Evolutionary conservation across 1,140 invertebrate genomes (phyloP).

Genomic region (Aphelinus certus): DNA sequence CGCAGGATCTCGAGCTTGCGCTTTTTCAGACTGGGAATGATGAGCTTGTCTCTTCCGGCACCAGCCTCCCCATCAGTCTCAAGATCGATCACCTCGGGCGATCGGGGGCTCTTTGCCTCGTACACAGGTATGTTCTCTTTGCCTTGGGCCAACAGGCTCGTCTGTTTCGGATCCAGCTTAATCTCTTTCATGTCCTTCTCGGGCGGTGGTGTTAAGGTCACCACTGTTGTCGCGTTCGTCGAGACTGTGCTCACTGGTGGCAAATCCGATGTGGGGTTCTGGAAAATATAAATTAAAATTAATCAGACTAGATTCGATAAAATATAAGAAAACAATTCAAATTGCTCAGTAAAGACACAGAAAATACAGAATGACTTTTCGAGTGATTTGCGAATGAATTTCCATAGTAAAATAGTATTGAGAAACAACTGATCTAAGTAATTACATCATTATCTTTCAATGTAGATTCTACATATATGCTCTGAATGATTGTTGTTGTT

Average conservation of each 20-base stretch:
- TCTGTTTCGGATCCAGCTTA: slow-evolving; percentile 59
- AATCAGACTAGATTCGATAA: too few relatives aligned
- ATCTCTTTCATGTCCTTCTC: slow-evolving; percentile 63
- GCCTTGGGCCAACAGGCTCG: slow-evolving; percentile 62
- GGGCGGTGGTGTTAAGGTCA: slow-evolving; percentile 59
- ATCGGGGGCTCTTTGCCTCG: slow-evolving; percentile 64
- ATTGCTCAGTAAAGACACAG: too few relatives aligned
- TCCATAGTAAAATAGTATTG: too few relatives aligned
- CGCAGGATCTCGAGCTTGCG: slow-evolving; percentile 78
- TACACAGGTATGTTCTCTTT: slow-evolving; percentile 70
- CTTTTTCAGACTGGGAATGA: slow-evolving; percentile 70
- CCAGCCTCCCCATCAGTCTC: slow-evolving; percentile 63
- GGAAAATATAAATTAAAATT: too few relatives aligned
- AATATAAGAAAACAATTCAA: too few relatives aligned
- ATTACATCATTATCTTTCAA: too few relatives aligned
- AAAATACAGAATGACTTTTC: too few relatives aligned
- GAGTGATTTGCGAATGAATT: too few relatives aligned
- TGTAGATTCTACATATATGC: too few relatives aligned
- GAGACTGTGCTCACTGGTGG: slow-evolving; percentile 49
- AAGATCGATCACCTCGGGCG: slow-evolving; percentile 73
- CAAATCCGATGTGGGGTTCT: too few relatives aligned
- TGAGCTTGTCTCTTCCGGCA: slow-evolving; percentile 54
- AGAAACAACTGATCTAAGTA: too few relatives aligned
- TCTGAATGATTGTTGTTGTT: too few relatives aligned
- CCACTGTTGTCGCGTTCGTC: slow-evolving; percentile 60